Conservation (phyloP, 1,140 invertebrate genomes). For the Carcinoscorpius rotundicauda region DNA sequence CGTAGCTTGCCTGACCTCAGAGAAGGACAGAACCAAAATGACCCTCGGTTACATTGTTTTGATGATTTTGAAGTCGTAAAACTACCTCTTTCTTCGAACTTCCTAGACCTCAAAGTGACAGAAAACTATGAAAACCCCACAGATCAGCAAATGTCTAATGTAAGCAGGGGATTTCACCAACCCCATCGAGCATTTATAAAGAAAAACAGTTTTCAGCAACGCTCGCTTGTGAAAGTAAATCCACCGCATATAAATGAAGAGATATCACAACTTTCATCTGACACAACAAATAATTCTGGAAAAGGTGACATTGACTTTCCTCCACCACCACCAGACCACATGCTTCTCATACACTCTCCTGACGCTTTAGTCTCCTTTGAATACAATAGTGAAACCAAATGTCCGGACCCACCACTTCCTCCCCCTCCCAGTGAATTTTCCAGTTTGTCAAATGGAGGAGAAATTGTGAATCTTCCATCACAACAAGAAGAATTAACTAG, state of each 20-base stretch:
- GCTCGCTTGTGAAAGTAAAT: conserved; percentile 14
- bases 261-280: too few relatives aligned
- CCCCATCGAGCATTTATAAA: conserved; percentile 7
- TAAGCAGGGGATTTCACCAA: conserved; percentile 15
- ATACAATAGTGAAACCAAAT: too few relatives aligned
- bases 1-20: conserved; percentile 80
- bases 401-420: background rate
- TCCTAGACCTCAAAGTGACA: background rate
- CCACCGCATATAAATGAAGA: conserved; percentile 7
- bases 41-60: conserved; percentile 9
- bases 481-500: background rate
- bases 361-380: too few relatives aligned
- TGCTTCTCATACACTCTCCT: too few relatives aligned
- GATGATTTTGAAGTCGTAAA: conserved; percentile 13
- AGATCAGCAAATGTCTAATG: background rate
- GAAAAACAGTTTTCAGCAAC: conserved; percentile 7
- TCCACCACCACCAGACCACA: too few relatives aligned
- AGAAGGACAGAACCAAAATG: conserved; percentile 42
- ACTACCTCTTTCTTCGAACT: background rate
- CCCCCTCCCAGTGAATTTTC: background rate
- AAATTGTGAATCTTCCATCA: background rate
- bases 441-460: background rate
- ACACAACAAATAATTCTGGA: too few relatives aligned
- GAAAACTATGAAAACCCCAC: background rate
- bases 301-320: too few relatives aligned